Evolutionary conservation across 2,797 vertebrate species (phyloP).

Genomic region (Coreius guichenoti): DNA sequence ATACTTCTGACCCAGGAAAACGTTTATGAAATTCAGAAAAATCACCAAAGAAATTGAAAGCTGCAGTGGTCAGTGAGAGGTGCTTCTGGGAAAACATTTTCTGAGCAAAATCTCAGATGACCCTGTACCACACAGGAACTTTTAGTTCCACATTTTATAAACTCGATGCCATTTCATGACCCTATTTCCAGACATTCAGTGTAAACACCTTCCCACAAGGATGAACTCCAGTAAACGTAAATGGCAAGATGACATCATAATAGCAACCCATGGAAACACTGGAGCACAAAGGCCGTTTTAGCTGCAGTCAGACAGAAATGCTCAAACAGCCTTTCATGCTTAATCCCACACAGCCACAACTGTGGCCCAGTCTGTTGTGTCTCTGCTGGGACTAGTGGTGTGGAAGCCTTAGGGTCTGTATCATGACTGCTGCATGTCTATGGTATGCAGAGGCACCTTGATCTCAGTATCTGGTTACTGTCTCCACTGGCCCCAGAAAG

Average conservation of each 20-base stretch:
- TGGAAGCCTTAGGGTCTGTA: slow-evolving; percentile 12
- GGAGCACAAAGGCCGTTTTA: slow-evolving; percentile 42
- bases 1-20: background rate
- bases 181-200: slow-evolving; percentile 14
- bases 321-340: slow-evolving; percentile 1
- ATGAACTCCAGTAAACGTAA: background rate
- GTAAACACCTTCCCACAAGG: slow-evolving; percentile 4
- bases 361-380: background rate
- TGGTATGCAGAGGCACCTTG: slow-evolving; percentile 8
- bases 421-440: background rate
- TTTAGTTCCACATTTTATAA: slow-evolving; percentile 29
- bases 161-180: background rate
- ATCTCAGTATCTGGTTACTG: slow-evolving; percentile 37
- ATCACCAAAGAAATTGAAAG: background rate
- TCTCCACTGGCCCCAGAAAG: background rate
- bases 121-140: background rate
- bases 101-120: slow-evolving; percentile 22
- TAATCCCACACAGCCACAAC: slow-evolving; percentile 39
- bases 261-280: slow-evolving; percentile 19
- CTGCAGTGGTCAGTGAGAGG: background rate
- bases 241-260: slow-evolving; percentile 13
- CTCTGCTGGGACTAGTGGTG: background rate
- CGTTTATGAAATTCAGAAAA: background rate
- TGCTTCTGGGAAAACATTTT: slow-evolving; percentile 17
- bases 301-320: slow-evolving; percentile 25